Evolutionary conservation across 2,888 invertebrate genomes (phyloP), one percentile per base, ranked within the genome.

Genomic region (Tenthredo livida): DNA sequence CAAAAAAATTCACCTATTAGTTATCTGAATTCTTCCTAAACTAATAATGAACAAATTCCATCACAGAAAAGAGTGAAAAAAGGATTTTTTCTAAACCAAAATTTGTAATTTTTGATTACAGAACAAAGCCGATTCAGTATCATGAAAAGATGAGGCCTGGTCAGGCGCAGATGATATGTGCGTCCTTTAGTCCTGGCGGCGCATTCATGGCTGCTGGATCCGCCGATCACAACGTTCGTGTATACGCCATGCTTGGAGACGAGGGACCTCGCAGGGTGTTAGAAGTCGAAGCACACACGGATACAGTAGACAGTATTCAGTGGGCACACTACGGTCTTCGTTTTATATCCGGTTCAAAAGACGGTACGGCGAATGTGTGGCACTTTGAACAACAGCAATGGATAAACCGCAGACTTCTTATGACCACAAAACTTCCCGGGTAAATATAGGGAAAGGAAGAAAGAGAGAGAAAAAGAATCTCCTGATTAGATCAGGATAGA

Each of bases 361-460:
- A 99, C 94, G 99, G 99, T 25, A 97, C 97, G 1, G 99, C 99
- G 0, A 96, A 97, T 87, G 96, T 99, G 85, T 99, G 99, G 99
- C 95, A 97, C 88, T 97, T 97, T 92, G 97, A 98, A 93, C 96
- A 97, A 87, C 97, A 98, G 88, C 97, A 97, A 90, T 99, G 99
- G 99, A 95, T 97, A 73, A 97, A 96, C 89, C 94, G 96, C 61
- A 95, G 96, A 88, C 94, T 99, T 72, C 94, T 96, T 87, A 97
- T 97, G 96, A 94, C 95, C 0, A 95, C 95, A 25, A 95, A 95
- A 87, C 90, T 96, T 61, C 92, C 95, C 25, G 95, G 94, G 95
- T 95, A 92, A 90, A 92, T 87, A 50, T 0, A 54, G 7, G 33
- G 33, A 43, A 47, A 43, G 25, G 7, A 37, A 37, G 0, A 5